Conservation (phyloP, 2,113 vertebrate species). For the Columba livia region DNA sequence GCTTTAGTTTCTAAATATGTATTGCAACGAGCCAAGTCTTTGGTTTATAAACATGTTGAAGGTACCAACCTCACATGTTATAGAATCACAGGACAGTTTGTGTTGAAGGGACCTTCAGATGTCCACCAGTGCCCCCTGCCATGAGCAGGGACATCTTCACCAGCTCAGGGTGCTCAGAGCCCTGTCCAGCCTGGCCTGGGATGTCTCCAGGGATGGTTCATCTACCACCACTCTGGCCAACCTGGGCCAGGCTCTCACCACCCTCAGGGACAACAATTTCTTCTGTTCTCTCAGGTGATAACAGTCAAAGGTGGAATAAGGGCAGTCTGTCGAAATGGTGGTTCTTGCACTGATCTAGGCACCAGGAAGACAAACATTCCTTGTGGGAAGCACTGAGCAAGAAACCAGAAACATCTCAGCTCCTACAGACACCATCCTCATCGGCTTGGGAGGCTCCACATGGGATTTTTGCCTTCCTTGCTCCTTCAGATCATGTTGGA, state of each 20-base stretch:
- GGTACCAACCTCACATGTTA: neutral
- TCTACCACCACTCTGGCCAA: too few relatives aligned
- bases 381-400: neutral
- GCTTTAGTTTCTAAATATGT: neutral
- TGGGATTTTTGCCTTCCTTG: too few relatives aligned
- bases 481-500: neutral
- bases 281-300: neutral
- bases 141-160: too few relatives aligned
- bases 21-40: neutral
- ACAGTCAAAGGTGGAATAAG: neutral
- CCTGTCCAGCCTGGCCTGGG: too few relatives aligned
- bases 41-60: neutral
- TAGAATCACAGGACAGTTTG: too few relatives aligned
- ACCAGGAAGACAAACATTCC: neutral
- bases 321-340: neutral
- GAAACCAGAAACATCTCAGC: neutral
- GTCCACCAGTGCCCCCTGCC: too few relatives aligned
- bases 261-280: too few relatives aligned
- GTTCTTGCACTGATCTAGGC: neutral
- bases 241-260: too few relatives aligned
- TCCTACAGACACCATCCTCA: neutral
- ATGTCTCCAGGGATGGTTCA: too few relatives aligned
- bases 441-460: neutral
- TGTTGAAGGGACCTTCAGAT: too few relatives aligned
- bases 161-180: too few relatives aligned